Evolutionary conservation across 2,888 invertebrate genomes (phyloP).

Genomic region (Tanypteryx hageni): DNA sequence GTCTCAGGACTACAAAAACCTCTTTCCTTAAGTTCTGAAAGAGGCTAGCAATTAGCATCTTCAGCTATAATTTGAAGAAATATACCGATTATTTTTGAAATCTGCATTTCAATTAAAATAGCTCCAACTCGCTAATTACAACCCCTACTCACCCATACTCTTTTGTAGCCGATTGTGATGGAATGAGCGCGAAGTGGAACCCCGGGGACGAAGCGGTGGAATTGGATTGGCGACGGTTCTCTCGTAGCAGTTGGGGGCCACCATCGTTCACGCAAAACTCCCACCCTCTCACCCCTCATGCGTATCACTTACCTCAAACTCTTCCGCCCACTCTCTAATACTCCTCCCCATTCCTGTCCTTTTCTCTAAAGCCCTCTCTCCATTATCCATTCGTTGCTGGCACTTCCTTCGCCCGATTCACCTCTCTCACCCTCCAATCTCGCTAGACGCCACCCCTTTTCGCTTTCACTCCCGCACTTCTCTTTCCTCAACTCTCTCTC

Average conservation of each 20-base stretch:
- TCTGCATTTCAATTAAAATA: conserved; percentile 62
- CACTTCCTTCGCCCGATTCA: not conserved
- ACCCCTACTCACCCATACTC: conserved; percentile 39
- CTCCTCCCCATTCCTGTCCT: not conserved
- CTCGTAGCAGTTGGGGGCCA: not conserved
- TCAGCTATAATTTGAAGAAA: not conserved
- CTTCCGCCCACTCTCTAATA: not conserved
- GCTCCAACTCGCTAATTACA: conserved; percentile 61
- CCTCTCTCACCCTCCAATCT: conserved; percentile 27
- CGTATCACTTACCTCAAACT: not conserved
- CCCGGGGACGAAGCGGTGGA: not conserved
- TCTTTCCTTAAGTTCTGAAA: too few species aligned
- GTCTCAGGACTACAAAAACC: too few species aligned
- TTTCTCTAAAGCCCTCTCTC: not conserved
- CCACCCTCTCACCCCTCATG: not conserved
- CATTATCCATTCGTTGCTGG: not conserved
- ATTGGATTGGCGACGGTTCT: conserved; percentile 5
- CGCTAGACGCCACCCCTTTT: not conserved
- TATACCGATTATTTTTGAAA: conserved; percentile 46
- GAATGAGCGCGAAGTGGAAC: not conserved
- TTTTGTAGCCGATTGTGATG: conserved; percentile 4
- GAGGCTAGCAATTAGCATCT: too few species aligned
- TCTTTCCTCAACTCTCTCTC: not conserved
- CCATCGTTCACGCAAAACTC: not conserved
- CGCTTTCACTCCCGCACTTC: not conserved